Evolutionary conservation across 53 echinoderm and acorn worm genomes (phyloP), one percentile per base, ranked within the genome.

Genomic region (Astropecten irregularis): DNA sequence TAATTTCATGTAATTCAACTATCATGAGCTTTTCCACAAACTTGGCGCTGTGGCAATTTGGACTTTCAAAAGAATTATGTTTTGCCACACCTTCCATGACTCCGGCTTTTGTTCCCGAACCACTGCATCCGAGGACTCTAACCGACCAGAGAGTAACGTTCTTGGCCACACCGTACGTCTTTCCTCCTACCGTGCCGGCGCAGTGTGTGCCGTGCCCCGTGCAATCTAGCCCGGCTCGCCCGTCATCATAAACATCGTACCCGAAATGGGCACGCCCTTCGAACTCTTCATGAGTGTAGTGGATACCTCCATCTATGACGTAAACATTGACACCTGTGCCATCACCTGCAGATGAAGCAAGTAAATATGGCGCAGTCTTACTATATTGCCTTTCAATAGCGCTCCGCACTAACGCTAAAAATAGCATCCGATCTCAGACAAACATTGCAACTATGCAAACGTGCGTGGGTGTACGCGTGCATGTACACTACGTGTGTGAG

Each of bases 161-260:
- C 22, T 68, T 86, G 15, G 87, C 87, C 53, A 86, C 87, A 0
- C 87, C 87, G 66, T 86, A 86, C 20, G 77, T 65, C 26, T 65
- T 77, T n/a, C 87, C 87, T 0, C 87, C 87, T 13, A 86, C 50
- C 33, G 77, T 86, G 10, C 87, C 87, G 0, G 76, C 66, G 68
- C 87, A 86, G 42, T 86, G 87, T 2, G 87, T 50, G n/a, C 87
- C 87, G 46, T 86, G 87, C 1, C 87, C 87, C 29, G 49, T 77
- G 20, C 87, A 86, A 50, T 86, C 87, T 30, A 39, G n/a, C 11
- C 84, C 84, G 3, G 50, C 86, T 33, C 79, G 13, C n/a, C 87
- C 87, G n/a, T 74, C 73, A 19, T 48, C 81, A 31, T 79, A 26
- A 16, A 68, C 56, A 44, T 76, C 76, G 62, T 69, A 81, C 9